Evolutionary conservation across 2,888 invertebrate species (phyloP).

Genomic region (Rhingia rostrata): DNA sequence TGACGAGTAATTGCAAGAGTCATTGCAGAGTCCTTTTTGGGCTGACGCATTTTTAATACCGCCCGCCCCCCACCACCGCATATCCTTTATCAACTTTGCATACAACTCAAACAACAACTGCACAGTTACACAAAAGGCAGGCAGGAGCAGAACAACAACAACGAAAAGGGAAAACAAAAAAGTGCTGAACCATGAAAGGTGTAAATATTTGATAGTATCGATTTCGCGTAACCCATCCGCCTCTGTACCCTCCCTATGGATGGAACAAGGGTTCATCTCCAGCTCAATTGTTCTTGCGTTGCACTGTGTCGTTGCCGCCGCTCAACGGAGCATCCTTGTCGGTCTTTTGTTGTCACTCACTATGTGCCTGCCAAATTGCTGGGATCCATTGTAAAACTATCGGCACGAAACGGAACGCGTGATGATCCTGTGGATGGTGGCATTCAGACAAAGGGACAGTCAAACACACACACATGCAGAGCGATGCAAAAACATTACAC

Average conservation of each 20-base stretch:
- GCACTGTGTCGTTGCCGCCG: constrained; percentile 18
- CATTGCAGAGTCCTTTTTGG: constrained; percentile 22
- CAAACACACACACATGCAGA: constrained; percentile 30
- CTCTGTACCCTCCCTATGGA: neutral
- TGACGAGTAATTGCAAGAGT: constrained; percentile 35
- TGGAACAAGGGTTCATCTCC: neutral
- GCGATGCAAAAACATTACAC: constrained; percentile 63
- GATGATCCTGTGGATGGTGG: constrained; percentile 63
- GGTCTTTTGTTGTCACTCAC: constrained; percentile 65
- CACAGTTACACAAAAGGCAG: neutral
- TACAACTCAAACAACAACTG: constrained; percentile 56
- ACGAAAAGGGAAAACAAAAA: constrained; percentile 57
- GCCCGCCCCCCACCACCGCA: constrained; percentile 2
- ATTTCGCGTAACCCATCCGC: constrained; percentile 55
- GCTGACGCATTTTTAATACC: constrained; percentile 47
- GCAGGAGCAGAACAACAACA: neutral
- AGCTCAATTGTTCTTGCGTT: constrained; percentile 59
- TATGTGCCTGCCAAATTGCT: constrained; percentile 63
- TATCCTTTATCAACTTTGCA: constrained; percentile 61
- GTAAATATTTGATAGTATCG: constrained; percentile 74
- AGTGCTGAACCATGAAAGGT: constrained; percentile 72
- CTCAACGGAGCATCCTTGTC: constrained; percentile 54
- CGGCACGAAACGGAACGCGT: constrained; percentile 39
- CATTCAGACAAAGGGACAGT: constrained; percentile 66
- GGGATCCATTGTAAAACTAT: constrained; percentile 69